Evolutionary conservation across 2,888 invertebrate genomes (phyloP), one percentile per base, ranked within the genome.

Genomic region (Bombylius major): DNA sequence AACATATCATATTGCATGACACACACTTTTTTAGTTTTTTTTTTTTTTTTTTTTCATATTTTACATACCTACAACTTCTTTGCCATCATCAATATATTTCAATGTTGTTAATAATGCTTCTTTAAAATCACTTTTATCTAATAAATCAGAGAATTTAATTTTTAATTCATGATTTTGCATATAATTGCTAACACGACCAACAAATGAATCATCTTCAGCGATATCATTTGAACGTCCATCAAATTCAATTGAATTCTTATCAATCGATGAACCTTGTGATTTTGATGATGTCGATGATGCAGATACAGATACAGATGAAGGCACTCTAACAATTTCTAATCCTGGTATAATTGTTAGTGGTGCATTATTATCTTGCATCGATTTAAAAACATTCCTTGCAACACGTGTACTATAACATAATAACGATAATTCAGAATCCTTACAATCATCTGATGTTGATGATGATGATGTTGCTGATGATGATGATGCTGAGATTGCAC

Each of bases 121-220:
- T 63, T 81, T 82, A 57, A 85, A 72, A 60, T 82, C 82, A 31
- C 81, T 80, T 62, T 80, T 80, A 9, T 85, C 84, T 58, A 88
- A 76, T 60, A 89, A 70, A 66, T 82, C 84, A 1, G 83, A 82
- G 54, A 89, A 70, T 65, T 81, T 84, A 57, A 89, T 82, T 65
- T 84, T 80, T 14, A 89, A 68, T 67, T 89, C 89, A 61, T 87
- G 85, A 4, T 79, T 83, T 65, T 83, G 79, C 4, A 89, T 70
- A 63, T 87, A 87, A 64, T 79, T 80, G 14, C 84, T 79, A 64
- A 87, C 72, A 23, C 63, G 65, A 8, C 78, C 82, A 55, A 46
- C 61, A 0, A 79, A 67, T 1, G 79, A 75, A 47, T 79, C 78
- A 61, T 80, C 80, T 46, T 76, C 81, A 23, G 23, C 3, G 58